phyloP scores from a whole-genome alignment of 2,797 vertebrate genomes.

The Pelodytes ibericus region DNA sequence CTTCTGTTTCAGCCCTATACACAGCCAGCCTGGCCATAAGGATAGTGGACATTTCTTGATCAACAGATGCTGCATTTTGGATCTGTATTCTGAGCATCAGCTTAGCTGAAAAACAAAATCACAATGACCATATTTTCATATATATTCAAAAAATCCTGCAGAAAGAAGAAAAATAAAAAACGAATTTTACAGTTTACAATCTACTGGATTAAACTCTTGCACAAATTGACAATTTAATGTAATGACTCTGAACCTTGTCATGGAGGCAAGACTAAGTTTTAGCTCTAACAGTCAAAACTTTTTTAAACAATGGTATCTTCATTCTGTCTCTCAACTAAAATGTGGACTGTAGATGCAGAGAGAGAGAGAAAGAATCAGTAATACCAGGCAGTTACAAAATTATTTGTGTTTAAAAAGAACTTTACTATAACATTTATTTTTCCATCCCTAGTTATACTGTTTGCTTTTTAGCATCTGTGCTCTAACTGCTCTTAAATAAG shows the following conservation, averaged over 20 bases:
- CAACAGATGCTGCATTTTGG: slow-evolving; percentile 92
- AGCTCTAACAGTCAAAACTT: too few relatives aligned
- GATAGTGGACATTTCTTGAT: slow-evolving; percentile 94
- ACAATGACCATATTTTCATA: background rate
- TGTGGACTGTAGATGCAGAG: too few relatives aligned
- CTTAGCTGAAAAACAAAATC: slow-evolving; percentile 80
- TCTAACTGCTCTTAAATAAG: too few relatives aligned
- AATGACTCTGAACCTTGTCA: too few relatives aligned
- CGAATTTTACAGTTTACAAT: too few relatives aligned
- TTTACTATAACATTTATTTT: slow-evolving; percentile 13
- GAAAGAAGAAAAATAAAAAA: too few relatives aligned
- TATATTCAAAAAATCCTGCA: background rate
- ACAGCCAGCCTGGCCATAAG: slow-evolving; percentile 94
- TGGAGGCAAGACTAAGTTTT: too few relatives aligned
- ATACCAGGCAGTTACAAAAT: slow-evolving; percentile 1
- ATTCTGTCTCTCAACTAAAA: too few relatives aligned
- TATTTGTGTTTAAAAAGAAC: slow-evolving; percentile 2
- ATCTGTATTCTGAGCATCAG: slow-evolving; percentile 95
- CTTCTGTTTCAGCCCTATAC: slow-evolving; percentile 92
- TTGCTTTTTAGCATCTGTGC: background rate
- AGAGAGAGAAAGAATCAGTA: background rate
- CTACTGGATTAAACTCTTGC: too few relatives aligned
- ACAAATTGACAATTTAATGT: too few relatives aligned
- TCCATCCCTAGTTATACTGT: slow-evolving; percentile 2
- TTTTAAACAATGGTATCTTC: too few relatives aligned